Evolutionary conservation across 2,888 invertebrate species (phyloP).

Genomic region (Acleris cristana): DNA sequence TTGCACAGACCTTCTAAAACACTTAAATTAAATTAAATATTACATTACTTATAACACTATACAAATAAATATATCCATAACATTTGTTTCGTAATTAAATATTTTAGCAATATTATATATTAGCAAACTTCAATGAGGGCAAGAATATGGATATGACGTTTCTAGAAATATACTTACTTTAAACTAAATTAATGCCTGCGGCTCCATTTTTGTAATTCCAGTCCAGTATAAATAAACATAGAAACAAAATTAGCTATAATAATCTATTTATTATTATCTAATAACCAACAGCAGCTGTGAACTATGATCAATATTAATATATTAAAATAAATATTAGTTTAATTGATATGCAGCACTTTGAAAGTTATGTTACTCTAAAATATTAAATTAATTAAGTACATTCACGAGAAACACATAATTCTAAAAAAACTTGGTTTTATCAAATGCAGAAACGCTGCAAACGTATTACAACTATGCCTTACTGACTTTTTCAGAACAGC

Average conservation of each 20-base stretch:
- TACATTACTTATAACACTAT: neutral
- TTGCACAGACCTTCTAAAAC: too few species aligned
- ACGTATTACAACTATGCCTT: too few species aligned
- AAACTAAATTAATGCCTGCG: too few species aligned
- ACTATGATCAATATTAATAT: constrained; percentile 20
- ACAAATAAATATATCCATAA: neutral
- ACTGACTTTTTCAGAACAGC: too few species aligned
- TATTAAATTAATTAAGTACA: constrained; percentile 31
- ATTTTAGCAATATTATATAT: neutral
- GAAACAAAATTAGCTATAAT: too few species aligned
- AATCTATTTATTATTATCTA: too few species aligned
- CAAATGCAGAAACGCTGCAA: neutral
- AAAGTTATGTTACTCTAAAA: constrained; percentile 5
- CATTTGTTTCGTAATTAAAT: neutral
- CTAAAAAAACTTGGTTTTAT: neutral
- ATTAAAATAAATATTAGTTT: neutral
- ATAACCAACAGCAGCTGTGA: too few species aligned
- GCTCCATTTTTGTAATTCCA: too few species aligned
- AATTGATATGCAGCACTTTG: constrained; percentile 28
- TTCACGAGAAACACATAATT: neutral
- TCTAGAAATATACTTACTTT: neutral
- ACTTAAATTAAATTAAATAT: neutral
- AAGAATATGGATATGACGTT: constrained; percentile 20
- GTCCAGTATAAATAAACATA: too few species aligned
- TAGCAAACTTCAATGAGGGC: constrained; percentile 22